phyloP scores from a whole-genome alignment of 2,113 vertebrate species.

The Eudyptes chrysolophus region DNA sequence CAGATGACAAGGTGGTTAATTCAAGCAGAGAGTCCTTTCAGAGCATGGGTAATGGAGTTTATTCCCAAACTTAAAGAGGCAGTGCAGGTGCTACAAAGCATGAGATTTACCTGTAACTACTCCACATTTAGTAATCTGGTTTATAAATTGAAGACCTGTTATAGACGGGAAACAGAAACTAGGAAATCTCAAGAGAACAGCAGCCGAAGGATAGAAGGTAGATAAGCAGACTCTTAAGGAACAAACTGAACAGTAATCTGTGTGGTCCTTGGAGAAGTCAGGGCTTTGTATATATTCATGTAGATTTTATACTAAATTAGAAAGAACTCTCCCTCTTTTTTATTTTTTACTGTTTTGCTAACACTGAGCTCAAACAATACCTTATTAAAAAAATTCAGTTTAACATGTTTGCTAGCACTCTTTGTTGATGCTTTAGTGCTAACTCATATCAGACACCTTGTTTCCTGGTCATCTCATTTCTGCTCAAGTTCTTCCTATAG shows the following conservation, averaged over 20 bases:
- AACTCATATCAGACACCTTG: not conserved
- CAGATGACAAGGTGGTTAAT: not conserved
- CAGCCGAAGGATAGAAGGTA: not conserved
- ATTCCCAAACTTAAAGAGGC: not conserved
- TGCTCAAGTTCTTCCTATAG: not conserved
- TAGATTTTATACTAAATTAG: not conserved
- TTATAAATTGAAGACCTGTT: not conserved
- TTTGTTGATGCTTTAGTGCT: not conserved
- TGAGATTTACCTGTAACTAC: not conserved
- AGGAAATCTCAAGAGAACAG: not conserved
- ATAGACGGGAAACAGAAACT: not conserved
- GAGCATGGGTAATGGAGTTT: not conserved
- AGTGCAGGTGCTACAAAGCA: not conserved
- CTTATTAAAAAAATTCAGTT: not conserved
- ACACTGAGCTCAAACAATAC: not conserved
- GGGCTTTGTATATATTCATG: not conserved
- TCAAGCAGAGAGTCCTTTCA: not conserved
- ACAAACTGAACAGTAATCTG: not conserved
- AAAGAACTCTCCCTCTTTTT: not conserved
- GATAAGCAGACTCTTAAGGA: not conserved
- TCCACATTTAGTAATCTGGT: not conserved
- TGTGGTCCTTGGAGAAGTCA: not conserved
- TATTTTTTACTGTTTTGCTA: not conserved
- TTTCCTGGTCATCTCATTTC: not conserved
- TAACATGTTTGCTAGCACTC: not conserved